A percentile compares a stretch with the other conserved stretches of the same genome.
Evolutionary conservation across 2,113 vertebrate species (phyloP).

Genomic region (Dolichotis patagonum): DNA sequence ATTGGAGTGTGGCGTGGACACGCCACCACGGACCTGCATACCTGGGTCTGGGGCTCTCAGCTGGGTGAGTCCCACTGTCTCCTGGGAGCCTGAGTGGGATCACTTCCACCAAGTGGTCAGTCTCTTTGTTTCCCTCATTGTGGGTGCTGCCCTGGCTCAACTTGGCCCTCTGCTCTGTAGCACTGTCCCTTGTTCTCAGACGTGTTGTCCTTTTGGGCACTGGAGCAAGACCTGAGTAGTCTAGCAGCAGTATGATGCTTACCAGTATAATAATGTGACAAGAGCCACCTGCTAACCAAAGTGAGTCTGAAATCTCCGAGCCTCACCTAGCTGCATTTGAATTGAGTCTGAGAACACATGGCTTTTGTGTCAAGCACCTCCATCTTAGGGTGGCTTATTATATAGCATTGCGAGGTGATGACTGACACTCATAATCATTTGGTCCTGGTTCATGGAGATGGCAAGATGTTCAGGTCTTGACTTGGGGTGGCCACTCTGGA

Average conservation of each 20-base stretch:
- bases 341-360: not conserved
- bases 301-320: not conserved
- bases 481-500: not conserved
- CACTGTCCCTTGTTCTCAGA: not conserved
- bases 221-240: not conserved
- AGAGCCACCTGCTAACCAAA: no score
- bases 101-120: not conserved
- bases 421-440: not conserved
- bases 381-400: not conserved
- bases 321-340: not conserved
- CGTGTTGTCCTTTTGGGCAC: not conserved
- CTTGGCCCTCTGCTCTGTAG: not conserved
- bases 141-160: not conserved
- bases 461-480: no score
- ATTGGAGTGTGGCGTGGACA: not conserved
- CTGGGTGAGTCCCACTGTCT: not conserved
- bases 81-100: not conserved
- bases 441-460: not conserved
- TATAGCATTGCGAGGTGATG: not conserved
- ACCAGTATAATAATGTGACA: no score
- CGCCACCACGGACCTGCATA: not conserved
- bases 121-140: no score
- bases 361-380: not conserved
- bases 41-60: not conserved
- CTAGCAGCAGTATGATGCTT: not conserved